Evolutionary conservation across 2,113 vertebrate species (phyloP), one percentile per base, ranked within the genome.

Genomic region (Scophthalmus maximus): DNA sequence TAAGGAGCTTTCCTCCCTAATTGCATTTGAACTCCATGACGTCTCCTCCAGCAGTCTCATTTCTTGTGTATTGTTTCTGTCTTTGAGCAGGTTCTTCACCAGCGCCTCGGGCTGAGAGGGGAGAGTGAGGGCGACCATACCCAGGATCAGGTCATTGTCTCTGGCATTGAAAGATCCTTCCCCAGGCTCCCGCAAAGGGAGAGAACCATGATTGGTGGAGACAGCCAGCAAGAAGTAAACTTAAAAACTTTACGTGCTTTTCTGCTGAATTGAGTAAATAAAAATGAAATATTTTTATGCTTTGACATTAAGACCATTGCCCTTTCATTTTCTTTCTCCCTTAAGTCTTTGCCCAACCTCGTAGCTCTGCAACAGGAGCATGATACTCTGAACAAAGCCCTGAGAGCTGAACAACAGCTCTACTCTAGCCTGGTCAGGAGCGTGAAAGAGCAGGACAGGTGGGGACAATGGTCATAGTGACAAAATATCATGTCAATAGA

Each of bases 371-470:
- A 87, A 8, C 92, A 94, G 60, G 95, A 96, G 62, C 95, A 94
- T 23, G 88, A 93, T 27, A 93, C 93, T 58, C 85, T 98, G 68
- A 93, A 95, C 46, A 91, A 91, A 76, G 94, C 94, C 15, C 88
- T 98, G 61, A 95, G 93, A 89, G 93, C 94, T 12, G 96, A 99
- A 32, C 95, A 94, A 34, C 94, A 95, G 90, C 93, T 97, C 60
- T 98, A 97, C 85, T 91, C 94, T 23, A 94, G 86, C 0, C 90
- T 98, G 42, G 93, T 96, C 56, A 93, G 95, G 55, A 94, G 95
- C 9, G 94, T 98, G 44, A 95, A 94, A 81, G 95, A 97, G 68
- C 93, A 94, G 0, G 94, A 96, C 83, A 95, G 96, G 97, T 99
- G 78, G 78, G 89, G 49, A 26, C 3, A 18, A 46, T 10, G 15